Conservation (phyloP, 2,113 vertebrate genomes). For the Nothocercus julius region DNA sequence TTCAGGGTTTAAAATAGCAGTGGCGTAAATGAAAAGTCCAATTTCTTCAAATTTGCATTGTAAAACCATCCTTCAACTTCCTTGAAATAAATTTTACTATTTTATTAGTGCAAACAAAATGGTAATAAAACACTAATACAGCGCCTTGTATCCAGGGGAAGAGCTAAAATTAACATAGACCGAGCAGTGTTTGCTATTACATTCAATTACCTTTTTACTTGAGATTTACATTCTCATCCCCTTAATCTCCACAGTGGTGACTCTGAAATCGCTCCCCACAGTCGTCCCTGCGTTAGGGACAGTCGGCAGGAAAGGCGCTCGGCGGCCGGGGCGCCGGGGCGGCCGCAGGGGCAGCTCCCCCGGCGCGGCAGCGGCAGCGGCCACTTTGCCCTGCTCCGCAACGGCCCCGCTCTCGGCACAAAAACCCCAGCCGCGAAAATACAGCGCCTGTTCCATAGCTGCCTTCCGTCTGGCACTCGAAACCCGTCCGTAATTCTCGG, state of each 20-base stretch:
- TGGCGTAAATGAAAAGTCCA: conserved; percentile 88
- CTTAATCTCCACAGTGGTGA: conserved; percentile 84
- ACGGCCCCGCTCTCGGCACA: neutral
- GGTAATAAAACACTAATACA: conserved; percentile 90
- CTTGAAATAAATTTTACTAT: conserved; percentile 90
- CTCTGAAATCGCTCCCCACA: conserved; percentile 76
- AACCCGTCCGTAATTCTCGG: neutral
- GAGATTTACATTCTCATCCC: conserved; percentile 88
- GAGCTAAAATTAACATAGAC: conserved; percentile 89
- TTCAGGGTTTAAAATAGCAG: conserved; percentile 83
- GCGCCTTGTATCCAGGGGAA: conserved; percentile 87
- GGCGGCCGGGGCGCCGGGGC: too few species aligned
- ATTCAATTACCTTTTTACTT: conserved; percentile 91
- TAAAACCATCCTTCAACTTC: conserved; percentile 90
- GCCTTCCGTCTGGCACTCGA: neutral
- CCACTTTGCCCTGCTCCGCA: neutral
- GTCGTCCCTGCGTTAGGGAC: conserved; percentile 29
- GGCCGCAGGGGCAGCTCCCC: too few species aligned
- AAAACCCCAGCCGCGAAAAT: neutral
- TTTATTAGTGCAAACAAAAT: conserved; percentile 91
- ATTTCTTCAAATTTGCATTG: conserved; percentile 90
- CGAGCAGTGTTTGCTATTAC: conserved; percentile 86
- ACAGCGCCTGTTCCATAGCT: neutral
- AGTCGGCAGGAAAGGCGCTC: conserved; percentile 24
- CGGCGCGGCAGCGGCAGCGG: neutral